Percentiles rank a stretch among this genome's conserved stretches.
Evolutionary conservation across 2,113 vertebrate species (phyloP).

Genomic region (Oryzias celebensis): DNA sequence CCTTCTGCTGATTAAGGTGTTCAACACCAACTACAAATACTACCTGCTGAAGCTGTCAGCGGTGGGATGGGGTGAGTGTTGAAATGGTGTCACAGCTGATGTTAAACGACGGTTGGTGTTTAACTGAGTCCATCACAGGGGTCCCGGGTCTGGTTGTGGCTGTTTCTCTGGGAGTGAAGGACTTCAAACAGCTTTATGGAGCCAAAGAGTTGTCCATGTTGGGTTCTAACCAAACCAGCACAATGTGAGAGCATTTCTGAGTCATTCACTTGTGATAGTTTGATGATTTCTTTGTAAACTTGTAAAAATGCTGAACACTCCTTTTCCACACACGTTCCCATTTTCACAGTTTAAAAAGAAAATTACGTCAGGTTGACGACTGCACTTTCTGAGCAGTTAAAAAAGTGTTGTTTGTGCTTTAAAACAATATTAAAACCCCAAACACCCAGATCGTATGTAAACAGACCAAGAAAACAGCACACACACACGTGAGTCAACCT

Average conservation of each 20-base stretch:
- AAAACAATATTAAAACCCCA: no score
- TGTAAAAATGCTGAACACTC: no score
- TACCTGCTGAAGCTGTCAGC: conserved; percentile 72
- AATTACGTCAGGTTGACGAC: no score
- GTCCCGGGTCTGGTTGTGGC: conserved; percentile 62
- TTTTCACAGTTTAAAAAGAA: no score
- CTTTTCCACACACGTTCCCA: no score
- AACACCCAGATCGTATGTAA: no score
- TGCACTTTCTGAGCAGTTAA: no score
- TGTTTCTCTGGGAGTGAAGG: conserved; percentile 29
- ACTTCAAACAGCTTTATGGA: conserved; percentile 57
- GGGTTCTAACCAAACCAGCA: conserved; percentile 26
- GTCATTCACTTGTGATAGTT: neutral
- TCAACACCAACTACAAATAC: conserved; percentile 61
- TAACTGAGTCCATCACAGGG: conserved; percentile 41
- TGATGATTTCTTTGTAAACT: no score
- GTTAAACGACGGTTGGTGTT: neutral
- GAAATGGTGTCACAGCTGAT: neutral
- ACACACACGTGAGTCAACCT: no score
- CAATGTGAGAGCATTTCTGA: conserved; percentile 49
- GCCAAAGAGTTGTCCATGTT: conserved; percentile 5
- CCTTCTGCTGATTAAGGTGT: conserved; percentile 63
- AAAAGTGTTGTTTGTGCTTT: no score
- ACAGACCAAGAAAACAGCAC: no score
- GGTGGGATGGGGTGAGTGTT: conserved; percentile 73